phyloP scores from a whole-genome alignment of 2,797 vertebrate species.

The Etheostoma perlongum region DNA sequence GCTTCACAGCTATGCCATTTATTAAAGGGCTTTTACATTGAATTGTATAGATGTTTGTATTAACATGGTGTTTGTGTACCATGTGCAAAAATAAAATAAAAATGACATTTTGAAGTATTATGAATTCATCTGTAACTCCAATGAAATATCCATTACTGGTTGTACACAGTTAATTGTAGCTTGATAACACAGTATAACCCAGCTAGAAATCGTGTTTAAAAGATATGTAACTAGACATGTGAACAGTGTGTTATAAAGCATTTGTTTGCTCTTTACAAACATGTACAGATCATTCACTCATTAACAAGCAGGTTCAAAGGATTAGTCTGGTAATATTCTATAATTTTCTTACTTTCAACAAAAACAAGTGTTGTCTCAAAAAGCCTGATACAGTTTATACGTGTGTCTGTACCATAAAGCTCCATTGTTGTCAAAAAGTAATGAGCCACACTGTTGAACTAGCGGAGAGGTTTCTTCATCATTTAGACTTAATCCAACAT shows the following conservation, averaged over 20 bases:
- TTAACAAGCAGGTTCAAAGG: neutral
- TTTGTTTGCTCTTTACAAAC: neutral
- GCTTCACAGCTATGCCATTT: neutral
- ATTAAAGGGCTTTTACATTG: neutral
- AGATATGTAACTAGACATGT: neutral
- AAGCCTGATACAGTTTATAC: neutral
- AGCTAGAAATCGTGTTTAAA: neutral
- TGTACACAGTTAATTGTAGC: neutral
- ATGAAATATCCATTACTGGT: constrained; percentile 6
- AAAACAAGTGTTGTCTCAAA: constrained; percentile 2
- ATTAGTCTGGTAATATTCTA: neutral
- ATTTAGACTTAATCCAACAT: constrained; percentile 14
- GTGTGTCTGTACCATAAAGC: neutral
- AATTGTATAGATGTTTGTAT: neutral
- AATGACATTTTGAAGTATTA: neutral
- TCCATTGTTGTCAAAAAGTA: constrained; percentile 2
- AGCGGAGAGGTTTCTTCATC: constrained; percentile 5
- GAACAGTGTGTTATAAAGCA: neutral
- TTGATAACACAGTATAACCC: neutral
- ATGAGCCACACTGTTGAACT: neutral
- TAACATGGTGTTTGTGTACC: neutral
- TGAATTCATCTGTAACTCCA: neutral
- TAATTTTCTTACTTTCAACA: neutral
- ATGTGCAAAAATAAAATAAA: neutral
- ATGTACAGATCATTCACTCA: neutral